These are phyloP conservation scores for Drosophila arawakana DNA, from an alignment of 1,140 invertebrate species.

Conservation along the genomic window DNA sequence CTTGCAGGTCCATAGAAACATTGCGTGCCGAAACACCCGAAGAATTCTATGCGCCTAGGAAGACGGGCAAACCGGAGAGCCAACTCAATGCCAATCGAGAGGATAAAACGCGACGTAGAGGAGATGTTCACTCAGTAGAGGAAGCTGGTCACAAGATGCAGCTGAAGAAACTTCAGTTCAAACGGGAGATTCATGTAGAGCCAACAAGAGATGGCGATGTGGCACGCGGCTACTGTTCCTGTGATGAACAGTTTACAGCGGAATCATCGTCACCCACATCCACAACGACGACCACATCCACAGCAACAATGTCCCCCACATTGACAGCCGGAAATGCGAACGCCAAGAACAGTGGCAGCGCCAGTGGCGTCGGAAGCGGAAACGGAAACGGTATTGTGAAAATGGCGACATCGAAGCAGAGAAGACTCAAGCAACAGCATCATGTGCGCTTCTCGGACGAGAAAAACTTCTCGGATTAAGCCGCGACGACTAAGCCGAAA, in stretches of 20 bases:
- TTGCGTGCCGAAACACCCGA: constrained; percentile 74
- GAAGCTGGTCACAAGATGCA: constrained; percentile 37
- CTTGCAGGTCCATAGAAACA: constrained; percentile 80
- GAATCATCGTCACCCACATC: constrained; percentile 72
- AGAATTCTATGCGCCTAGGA: constrained; percentile 70
- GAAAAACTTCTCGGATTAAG: constrained; percentile 82
- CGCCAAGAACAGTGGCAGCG: constrained; percentile 22
- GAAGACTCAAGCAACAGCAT: constrained; percentile 77
- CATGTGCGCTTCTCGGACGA: constrained; percentile 83
- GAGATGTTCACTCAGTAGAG: constrained; percentile 3
- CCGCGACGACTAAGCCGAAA: constrained; percentile 10
- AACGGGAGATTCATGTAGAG: constrained; percentile 70
- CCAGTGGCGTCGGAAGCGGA: constrained; percentile 30
- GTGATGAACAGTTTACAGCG: constrained; percentile 77
- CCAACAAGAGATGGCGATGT: constrained; percentile 77
- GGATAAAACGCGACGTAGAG: not conserved
- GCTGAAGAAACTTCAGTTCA: constrained; percentile 67
- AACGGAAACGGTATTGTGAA: constrained; percentile 64
- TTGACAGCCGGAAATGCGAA: constrained; percentile 49
- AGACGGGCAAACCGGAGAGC: constrained; percentile 35
- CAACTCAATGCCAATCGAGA: constrained; percentile 66
- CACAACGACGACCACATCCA: constrained; percentile 64
- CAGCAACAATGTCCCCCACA: constrained; percentile 65
- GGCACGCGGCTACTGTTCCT: constrained; percentile 78
- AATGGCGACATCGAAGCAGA: constrained; percentile 46